Percentiles rank a stretch among this genome's conserved stretches.
phyloP scores from a whole-genome alignment of 1,140 invertebrate genomes.

The Octopus bimaculoides region DNA sequence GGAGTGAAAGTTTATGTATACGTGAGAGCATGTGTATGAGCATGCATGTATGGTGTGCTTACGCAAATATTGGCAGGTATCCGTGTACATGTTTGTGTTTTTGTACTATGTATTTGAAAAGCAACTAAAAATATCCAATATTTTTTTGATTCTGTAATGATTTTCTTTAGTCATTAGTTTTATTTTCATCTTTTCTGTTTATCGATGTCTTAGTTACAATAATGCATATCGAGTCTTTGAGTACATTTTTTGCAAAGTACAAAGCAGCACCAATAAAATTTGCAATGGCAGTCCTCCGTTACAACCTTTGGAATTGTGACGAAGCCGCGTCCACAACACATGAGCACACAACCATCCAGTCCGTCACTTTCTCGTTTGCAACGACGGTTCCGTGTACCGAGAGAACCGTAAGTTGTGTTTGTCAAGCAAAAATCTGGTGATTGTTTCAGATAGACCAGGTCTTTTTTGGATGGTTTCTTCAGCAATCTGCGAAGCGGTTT shows the following conservation, averaged over 20 bases:
- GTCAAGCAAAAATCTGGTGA: conserved; percentile 88
- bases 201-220: conserved; percentile 70
- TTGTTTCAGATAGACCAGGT: conserved; percentile 82
- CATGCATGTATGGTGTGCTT: neutral
- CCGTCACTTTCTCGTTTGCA: conserved; percentile 59
- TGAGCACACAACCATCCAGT: conserved; percentile 59
- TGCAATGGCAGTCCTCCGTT: conserved; percentile 87
- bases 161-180: neutral
- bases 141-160: neutral
- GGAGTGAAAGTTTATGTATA: neutral
- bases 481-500: conserved; percentile 52
- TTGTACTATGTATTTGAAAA: neutral
- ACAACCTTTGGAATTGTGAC: conserved; percentile 81
- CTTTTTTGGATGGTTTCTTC: conserved; percentile 77
- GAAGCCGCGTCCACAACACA: conserved; percentile 79
- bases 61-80: neutral
- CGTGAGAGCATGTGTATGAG: neutral
- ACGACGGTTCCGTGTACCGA: conserved; percentile 56
- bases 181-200: neutral
- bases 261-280: conserved; percentile 90
- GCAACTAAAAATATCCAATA: neutral
- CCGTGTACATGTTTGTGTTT: neutral
- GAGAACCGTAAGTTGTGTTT: conserved; percentile 40
- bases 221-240: conserved; percentile 75
- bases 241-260: conserved; percentile 84